Evolutionary conservation across 2,888 invertebrate genomes (phyloP).

Genomic region (Machimus rusticus): DNA sequence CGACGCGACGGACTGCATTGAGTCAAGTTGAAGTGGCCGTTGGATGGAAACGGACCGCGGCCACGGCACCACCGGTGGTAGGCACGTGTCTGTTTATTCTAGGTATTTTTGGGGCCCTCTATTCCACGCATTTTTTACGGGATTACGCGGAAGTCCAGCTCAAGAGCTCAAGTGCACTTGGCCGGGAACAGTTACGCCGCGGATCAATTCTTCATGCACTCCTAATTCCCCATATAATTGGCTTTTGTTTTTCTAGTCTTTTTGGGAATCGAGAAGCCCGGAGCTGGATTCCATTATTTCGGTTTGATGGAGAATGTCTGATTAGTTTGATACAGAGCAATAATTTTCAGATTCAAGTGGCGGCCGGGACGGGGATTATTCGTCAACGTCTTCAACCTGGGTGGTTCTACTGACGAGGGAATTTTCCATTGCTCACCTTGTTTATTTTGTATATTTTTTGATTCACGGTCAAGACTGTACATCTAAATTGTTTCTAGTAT

Average conservation of each 20-base stretch:
- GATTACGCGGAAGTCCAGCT: neutral
- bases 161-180: neutral
- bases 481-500: no score
- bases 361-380: neutral
- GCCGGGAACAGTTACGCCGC: neutral
- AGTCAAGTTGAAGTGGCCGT: neutral
- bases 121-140: neutral
- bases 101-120: neutral
- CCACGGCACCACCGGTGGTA: neutral
- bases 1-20: neutral
- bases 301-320: neutral
- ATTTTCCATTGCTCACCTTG: no score
- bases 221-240: neutral
- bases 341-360: neutral
- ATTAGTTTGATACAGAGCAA: neutral
- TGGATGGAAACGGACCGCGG: neutral
- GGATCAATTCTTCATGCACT: slow-evolving; percentile 15
- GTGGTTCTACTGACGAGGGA: no score
- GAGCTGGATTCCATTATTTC: neutral
- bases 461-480: no score
- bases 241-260: neutral
- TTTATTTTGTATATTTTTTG: no score
- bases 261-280: neutral
- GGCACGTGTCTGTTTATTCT: neutral
- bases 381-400: neutral